Base-by-base conservation (phyloP, 2,888 invertebrate species). In the Acronicta aceris region DNA sequence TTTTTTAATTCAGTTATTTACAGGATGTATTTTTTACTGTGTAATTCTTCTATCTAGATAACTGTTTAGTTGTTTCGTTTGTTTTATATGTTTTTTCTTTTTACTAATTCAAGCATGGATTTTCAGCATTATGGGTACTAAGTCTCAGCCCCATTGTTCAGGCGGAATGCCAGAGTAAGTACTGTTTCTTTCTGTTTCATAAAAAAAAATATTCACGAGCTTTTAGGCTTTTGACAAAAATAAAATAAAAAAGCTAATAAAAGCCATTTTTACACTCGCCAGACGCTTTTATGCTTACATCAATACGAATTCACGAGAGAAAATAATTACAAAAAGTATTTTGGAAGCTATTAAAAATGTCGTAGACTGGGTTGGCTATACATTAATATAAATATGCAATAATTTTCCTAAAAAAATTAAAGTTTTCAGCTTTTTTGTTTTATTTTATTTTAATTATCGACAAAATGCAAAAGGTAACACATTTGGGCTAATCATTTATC, bases 101-200 rank as follows among this genome's bases (percentile, higher is more conserved):
- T 87, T 87, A 94, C 94, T 94, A 94, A 94, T 89, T 84, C 81
- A 85, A 87, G 94, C 94, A 94, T 94, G 94, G 92, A 87, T 94
- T 95, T 95, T 93, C 95, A 95, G 95, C 95, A 84, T 91, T 95
- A 85, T 95, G 95, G 95, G 93, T 92, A 79, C 87, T 95, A 90
- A 89, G 89, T 86, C 88, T 95, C 86, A 90, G 90, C 87, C 94
- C 95, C 69, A 89, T 95, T 85, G 92, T 94, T 73, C 92, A 92
- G 89, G 94, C 95, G 84, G 94, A 95, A 92, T 95, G 95, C 91
- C 95, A 95, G 83, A 94, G 95, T 95, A 90, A 95, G 95, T 95
- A 94, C 78, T 78, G 63, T 71, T 74, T 68, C 42, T n/a, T 56
- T 43, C 13, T 43, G 64, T 80, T 74, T 71, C 72, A 62, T 72